A percentile compares a stretch with the other conserved stretches of the same genome.
Conservation (phyloP, 1,140 invertebrate genomes). For the Cataglyphis hispanica region DNA sequence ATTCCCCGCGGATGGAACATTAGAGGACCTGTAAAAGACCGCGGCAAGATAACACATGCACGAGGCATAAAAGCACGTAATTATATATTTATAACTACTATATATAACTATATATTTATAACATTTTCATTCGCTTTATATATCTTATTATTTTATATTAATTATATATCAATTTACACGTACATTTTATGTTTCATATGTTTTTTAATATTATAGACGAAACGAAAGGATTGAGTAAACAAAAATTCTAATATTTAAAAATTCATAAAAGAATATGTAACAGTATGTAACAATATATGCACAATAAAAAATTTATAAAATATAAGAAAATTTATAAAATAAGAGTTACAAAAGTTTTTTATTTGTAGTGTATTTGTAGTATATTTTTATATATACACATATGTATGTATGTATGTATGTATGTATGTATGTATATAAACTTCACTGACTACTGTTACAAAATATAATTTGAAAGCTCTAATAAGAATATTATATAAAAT, state of each 20-base stretch:
- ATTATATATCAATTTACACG: too few species aligned
- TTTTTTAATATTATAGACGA: background rate
- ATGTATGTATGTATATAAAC: background rate
- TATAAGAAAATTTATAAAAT: too few species aligned
- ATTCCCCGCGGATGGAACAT: slow-evolving; percentile 87
- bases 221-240: background rate
- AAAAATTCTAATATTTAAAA: background rate
- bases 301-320: too few species aligned
- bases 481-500: background rate
- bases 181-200: too few species aligned
- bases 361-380: too few species aligned
- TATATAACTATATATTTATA: too few species aligned
- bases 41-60: slow-evolving; percentile 26
- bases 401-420: too few species aligned
- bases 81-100: background rate
- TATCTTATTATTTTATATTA: background rate
- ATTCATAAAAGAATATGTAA: background rate
- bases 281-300: too few species aligned
- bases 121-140: background rate
- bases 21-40: slow-evolving; percentile 81
- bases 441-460: background rate
- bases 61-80: slow-evolving; percentile 1
- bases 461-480: background rate
- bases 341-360: too few species aligned
- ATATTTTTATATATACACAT: background rate